A percentile compares a stretch with the other conserved stretches of the same genome.
These are phyloP conservation scores for Petaurus breviceps DNA, from an alignment of 2,113 vertebrate species.

Conservation along the genomic window DNA sequence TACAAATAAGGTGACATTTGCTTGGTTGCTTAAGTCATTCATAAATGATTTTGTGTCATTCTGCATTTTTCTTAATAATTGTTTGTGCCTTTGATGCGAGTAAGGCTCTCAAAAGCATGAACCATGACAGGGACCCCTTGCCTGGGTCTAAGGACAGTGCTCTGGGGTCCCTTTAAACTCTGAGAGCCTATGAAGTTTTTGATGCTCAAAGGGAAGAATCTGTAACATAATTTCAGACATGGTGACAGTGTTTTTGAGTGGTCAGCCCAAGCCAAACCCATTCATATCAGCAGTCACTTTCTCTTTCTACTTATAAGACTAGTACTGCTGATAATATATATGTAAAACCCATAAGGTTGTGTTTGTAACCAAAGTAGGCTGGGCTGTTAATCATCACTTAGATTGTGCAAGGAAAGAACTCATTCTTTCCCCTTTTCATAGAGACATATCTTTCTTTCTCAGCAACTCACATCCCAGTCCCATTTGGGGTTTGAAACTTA, in stretches of 20 bases:
- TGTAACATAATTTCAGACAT: neutral
- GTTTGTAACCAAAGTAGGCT: neutral
- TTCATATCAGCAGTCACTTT: no score
- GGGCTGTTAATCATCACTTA: neutral
- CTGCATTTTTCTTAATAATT: neutral
- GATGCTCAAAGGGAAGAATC: neutral
- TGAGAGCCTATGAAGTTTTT: neutral
- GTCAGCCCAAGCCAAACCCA: no score
- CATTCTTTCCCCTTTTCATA: neutral
- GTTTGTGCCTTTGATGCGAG: neutral
- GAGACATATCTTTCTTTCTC: neutral
- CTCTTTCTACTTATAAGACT: no score
- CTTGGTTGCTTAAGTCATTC: neutral
- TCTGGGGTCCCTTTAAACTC: no score
- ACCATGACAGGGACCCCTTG: neutral
- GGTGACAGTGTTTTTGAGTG: neutral
- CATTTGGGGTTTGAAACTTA: neutral
- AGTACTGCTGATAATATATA: no score
- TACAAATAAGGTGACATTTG: neutral
- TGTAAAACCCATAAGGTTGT: no score
- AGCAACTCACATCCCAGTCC: neutral
- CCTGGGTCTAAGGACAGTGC: neutral
- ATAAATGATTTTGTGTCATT: neutral
- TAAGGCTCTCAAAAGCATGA: neutral
- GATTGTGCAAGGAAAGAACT: neutral